Evolutionary conservation across 1,140 invertebrate species (phyloP), one percentile per base, ranked within the genome.

Genomic region (Drosophila eugracilis): DNA sequence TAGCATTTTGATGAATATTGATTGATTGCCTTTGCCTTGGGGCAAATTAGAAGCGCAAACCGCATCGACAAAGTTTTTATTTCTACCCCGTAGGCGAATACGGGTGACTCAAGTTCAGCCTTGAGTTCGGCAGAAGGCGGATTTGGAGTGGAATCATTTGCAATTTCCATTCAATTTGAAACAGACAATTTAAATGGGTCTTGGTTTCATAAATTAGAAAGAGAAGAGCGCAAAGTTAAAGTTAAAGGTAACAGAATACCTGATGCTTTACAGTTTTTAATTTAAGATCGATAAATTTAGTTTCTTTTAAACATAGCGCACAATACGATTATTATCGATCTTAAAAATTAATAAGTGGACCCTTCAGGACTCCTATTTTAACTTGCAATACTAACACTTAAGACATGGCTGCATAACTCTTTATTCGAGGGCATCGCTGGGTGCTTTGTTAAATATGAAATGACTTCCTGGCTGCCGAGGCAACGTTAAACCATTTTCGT

Each of bases 1-100:
- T 86, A 70, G 81, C 63, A 73, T 74, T 81, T 86, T 81, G 73
- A 85, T 85, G 81, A 85, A 85, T 86, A 85, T 85, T 85, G 80
- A 85, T 85, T 77, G 81, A 85, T 85, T 86, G 81, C 77, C 72
- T 70, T 70, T 62, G 76, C 73, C 81, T 81, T 77, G 73, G 59
- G 59, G 77, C 78, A 86, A 85, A 85, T 85, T 86, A 81, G 84
- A 86, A 81, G 74, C 77, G 72, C 75, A 81, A 70, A 78, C 52
- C 72, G 57, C 72, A 84, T 63, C 57, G 77, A 53, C 74, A 84
- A 85, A 84, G 49, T 84, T 80, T 76, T 52, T 73, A 39, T 73
- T 73, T 66, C 45, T 48, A 30, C 12, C 37, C 45, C 66, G 30
- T 44, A 19, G 32, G 53, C 52, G 22, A 34, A 7, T 37, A 17